Evolutionary conservation across 2,797 vertebrate genomes (phyloP), one percentile per base, ranked within the genome.

Genomic region (Rhabdomys pumilio): DNA sequence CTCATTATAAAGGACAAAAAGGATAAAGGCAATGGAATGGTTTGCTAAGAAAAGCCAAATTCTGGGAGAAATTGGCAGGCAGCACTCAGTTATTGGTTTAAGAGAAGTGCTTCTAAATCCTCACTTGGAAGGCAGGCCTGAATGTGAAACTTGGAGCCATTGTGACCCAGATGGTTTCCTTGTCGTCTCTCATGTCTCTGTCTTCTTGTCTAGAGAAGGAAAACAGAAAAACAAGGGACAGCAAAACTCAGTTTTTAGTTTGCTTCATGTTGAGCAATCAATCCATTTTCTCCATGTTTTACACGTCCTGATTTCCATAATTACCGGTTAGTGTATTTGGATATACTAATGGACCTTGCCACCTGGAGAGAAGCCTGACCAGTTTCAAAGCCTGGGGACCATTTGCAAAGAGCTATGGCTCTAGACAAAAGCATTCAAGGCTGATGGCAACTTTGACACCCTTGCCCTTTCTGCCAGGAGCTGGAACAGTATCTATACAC

Each of bases 51-150:
- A 96, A 90, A 95, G 94, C 95, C 96, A 96, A 93, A 87, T 95
- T 95, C 87, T 94, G 47, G 88, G 94, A 96, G 89, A 89, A 95
- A 96, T 95, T 97, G 95, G 94, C 96, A 97, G 89, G 31, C 47
- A 82, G 29, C 81, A n/a, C 34, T 95, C 77, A 92, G 90, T 96
- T 95, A 95, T 80, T 96, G 97, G 94, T 91, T 96, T 97, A 90
- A 95, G 80, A 59, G 94, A 97, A 96, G 83, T 9, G 15, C 90
- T 97, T 96, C 82, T 95, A 95, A 97, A 96, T 96, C 95, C 77
- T 96, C 84, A 38, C 89, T 96, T 97, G 95, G 90, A 95, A 92
- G 88, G 67, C 75, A 91, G 95, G 34, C 61, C n/a, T 20, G 90
- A 91, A 91, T 67, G 47, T 94, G 91, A 95, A 96, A 89, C 92